Evolutionary conservation across 2,888 invertebrate genomes (phyloP).

Genomic region (Conomelus anceps): DNA sequence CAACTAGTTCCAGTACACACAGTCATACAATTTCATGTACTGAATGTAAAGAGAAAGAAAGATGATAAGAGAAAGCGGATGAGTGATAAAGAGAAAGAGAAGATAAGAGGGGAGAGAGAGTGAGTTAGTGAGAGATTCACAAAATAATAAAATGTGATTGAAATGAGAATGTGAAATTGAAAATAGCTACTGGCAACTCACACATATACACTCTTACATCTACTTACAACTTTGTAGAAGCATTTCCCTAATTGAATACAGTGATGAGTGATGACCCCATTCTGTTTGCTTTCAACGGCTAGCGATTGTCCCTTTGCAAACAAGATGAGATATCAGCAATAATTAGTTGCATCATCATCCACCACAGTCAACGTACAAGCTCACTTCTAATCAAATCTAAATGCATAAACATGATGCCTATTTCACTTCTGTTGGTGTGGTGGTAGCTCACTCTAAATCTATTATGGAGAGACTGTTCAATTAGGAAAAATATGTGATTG

Average conservation of each 20-base stretch:
- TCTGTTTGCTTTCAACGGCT: background rate
- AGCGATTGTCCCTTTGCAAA: background rate
- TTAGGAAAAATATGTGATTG: background rate
- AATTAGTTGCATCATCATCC: background rate
- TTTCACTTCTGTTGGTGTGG: background rate
- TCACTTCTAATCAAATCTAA: background rate
- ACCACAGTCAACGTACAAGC: background rate
- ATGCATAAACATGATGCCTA: background rate
- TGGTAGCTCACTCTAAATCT: background rate
- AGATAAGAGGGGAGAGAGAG: background rate
- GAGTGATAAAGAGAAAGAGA: too few species aligned
- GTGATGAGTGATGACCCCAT: background rate
- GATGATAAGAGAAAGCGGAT: too few species aligned
- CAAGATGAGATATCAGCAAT: background rate
- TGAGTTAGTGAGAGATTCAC: background rate
- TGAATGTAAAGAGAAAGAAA: background rate
- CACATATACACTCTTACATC: background rate
- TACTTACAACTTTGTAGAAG: background rate
- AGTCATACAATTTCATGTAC: background rate
- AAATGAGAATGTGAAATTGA: background rate
- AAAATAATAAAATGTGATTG: background rate
- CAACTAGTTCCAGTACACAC: background rate
- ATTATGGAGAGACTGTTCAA: background rate
- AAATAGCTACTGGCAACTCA: background rate
- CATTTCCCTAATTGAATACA: background rate